Evolutionary conservation across 2,113 vertebrate species (phyloP).

Genomic region (Clarias gariepinus): DNA sequence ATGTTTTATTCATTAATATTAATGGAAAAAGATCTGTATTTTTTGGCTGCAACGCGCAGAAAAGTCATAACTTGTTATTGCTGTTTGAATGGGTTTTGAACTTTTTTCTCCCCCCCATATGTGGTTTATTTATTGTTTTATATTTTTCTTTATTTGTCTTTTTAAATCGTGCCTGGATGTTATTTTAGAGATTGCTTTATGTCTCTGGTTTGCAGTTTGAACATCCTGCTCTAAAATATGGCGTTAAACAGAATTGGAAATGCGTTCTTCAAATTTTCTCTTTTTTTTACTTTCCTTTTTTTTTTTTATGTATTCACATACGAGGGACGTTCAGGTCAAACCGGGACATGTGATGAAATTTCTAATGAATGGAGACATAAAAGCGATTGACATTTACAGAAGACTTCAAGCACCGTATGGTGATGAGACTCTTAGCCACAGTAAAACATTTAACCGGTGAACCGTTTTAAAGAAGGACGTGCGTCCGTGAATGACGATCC

Average conservation of each 20-base stretch:
- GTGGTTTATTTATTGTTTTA: not conserved
- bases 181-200: not conserved
- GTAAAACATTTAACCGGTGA: too few species aligned
- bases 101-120: not conserved
- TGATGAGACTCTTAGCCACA: too few species aligned
- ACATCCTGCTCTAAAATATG: not conserved
- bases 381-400: too few species aligned
- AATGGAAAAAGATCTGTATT: slow-evolving; percentile 17
- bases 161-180: not conserved
- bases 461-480: too few species aligned
- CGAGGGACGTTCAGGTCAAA: too few species aligned
- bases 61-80: not conserved
- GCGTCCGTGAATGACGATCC: too few species aligned
- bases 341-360: too few species aligned
- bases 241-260: not conserved
- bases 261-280: not conserved
- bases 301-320: not conserved
- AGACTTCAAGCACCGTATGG: too few species aligned
- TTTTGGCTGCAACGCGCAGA: not conserved
- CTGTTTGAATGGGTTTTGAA: not conserved
- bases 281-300: not conserved
- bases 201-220: not conserved
- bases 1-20: slow-evolving; percentile 25
- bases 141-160: not conserved
- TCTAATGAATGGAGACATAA: too few species aligned